Base-by-base conservation (phyloP, 2,113 vertebrate species). In the Xyliphius kryptos region DNA sequence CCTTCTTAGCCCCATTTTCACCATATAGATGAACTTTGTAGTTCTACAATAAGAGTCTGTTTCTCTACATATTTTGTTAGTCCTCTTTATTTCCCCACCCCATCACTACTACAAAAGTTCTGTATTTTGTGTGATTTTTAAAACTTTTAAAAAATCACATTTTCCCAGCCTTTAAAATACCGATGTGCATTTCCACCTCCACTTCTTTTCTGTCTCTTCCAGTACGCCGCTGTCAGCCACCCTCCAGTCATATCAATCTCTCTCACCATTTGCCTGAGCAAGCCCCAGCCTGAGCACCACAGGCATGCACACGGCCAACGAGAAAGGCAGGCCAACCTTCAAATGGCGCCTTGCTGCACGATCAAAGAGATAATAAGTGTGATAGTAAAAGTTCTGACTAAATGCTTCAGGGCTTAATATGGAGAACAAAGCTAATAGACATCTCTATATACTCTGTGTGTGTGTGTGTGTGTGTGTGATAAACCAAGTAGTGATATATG, bases 211-310 rank as follows among this genome's bases (percentile, higher is more conserved):
- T 9, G 37, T 14, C 20, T 19, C 19, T 47, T 69, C 26, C 47
- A 47, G 21, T 17, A 6, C 37, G 46, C 49, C 40, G 32, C 26
- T 32, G 26, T 21, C 48, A 20, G 19, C 47, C 55, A 26, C 49
- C 38, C 53, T 36, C 53, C 57, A 37, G 15, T 46, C 20, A 63
- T 60, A 50, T 40, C 51, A 16, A 53, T 6, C 40, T 71, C 69
- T 69, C 21, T 69, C 73, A 71, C 59, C 74, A 71, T 63, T 74
- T 63, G 63, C 52, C 59, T 60, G 40, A 21, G 78, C 86, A 86
- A 85, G 86, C 82, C 85, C 69, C 32, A 79, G 80, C 85, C 75
- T 81, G 81, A 82, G 77, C 67, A 37, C 62, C 71, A 54, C 62
- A 86, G 81, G 60, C 77, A 79, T 85, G 81, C 84, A 76, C 71